Conservation (phyloP, 2,888 invertebrate genomes). For the Plagodis dolabraria region DNA sequence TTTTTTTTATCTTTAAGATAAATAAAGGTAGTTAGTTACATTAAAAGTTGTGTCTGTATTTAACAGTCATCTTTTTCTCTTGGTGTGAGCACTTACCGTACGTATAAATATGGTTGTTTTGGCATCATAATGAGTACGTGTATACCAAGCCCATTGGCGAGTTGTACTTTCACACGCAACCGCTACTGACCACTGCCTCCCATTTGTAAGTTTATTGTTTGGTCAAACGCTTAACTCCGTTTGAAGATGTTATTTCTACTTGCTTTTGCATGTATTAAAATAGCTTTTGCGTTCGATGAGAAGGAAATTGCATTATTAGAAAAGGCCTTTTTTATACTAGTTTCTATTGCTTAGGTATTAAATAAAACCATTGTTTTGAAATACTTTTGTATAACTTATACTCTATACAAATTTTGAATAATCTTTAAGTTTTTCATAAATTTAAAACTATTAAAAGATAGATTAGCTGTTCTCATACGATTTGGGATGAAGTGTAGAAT, state of each 20-base stretch:
- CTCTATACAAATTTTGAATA: no score
- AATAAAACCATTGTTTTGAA: no score
- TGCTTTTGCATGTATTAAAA: constrained; percentile 21
- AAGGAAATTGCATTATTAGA: neutral
- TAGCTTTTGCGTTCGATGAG: constrained; percentile 6
- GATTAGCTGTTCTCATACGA: no score
- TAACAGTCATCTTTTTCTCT: neutral
- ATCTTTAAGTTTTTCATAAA: no score
- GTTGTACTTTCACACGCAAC: constrained; percentile 54
- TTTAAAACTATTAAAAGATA: no score
- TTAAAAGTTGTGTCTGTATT: no score
- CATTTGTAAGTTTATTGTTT: constrained; percentile 48
- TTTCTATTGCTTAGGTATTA: neutral
- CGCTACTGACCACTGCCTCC: constrained; percentile 34
- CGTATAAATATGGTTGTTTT: neutral
- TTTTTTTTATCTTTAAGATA: constrained; percentile 8
- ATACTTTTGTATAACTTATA: no score
- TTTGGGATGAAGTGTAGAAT: no score
- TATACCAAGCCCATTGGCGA: constrained; percentile 21
- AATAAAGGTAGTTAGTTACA: no score
- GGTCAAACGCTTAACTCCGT: constrained; percentile 41
- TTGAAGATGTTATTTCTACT: constrained; percentile 29
- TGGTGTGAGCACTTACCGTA: constrained; percentile 4
- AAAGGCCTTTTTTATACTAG: neutral
- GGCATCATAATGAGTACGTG: constrained; percentile 9